These are phyloP conservation scores for Erebia epiphron DNA, from an alignment of 2,888 invertebrate species.

Conservation along the genomic window DNA sequence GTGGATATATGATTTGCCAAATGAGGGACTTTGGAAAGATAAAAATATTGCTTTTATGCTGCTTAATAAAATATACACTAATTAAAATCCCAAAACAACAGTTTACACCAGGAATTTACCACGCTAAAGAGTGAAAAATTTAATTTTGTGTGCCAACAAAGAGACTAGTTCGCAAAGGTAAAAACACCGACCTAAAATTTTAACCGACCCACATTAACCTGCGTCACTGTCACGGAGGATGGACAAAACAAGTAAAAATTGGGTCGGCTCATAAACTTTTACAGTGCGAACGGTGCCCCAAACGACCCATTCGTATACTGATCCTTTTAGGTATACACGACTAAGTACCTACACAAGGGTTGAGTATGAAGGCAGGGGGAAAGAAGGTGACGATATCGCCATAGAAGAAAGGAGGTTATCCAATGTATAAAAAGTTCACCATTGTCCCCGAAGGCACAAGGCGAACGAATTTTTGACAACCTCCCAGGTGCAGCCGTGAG, in stretches of 20 bases:
- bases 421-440: too few species aligned
- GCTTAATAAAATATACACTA: neutral
- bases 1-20: too few species aligned
- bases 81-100: neutral
- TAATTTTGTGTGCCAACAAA: conserved; percentile 3
- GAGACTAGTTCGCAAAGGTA: neutral
- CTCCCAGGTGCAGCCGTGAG: too few species aligned
- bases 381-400: too few species aligned
- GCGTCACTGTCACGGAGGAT: conserved; percentile 35
- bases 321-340: neutral
- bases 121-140: conserved; percentile 1
- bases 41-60: neutral
- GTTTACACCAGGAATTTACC: neutral
- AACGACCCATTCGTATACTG: conserved; percentile 29
- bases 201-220: conserved; percentile 17
- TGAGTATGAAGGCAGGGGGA: too few species aligned
- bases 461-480: too few species aligned
- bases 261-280: conserved; percentile 55
- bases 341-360: too few species aligned
- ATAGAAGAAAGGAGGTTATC: too few species aligned
- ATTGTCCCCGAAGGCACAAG: too few species aligned
- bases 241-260: conserved; percentile 47
- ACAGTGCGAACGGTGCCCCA: conserved; percentile 40
- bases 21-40: neutral
- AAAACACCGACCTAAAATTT: conserved; percentile 16